These are phyloP conservation scores for Nothocercus nigrocapillus DNA, from an alignment of 2,113 vertebrate genomes.

Conservation along the genomic window DNA sequence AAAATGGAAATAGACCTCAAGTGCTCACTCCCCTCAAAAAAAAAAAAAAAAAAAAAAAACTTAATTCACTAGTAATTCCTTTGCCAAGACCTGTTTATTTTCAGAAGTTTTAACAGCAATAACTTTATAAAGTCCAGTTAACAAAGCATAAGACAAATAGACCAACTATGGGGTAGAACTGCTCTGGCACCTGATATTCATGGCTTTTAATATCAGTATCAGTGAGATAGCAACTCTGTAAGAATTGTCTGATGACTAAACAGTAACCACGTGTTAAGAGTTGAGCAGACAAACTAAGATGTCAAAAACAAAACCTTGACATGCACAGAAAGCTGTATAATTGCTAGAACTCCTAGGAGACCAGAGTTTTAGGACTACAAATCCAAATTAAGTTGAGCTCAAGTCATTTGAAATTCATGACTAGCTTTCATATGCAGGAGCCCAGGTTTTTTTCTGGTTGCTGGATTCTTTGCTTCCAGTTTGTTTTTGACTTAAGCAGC, in stretches of 20 bases:
- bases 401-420: background rate
- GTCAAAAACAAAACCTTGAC: background rate
- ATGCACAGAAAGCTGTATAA: background rate
- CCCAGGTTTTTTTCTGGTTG: background rate
- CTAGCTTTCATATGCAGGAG: background rate
- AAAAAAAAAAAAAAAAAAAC: background rate
- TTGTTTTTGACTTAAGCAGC: background rate
- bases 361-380: background rate
- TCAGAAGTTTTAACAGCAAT: background rate
- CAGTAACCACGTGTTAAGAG: background rate
- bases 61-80: conserved; percentile 54
- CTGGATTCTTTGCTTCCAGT: background rate
- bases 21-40: background rate
- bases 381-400: background rate
- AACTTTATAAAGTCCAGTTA: background rate
- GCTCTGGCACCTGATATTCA: background rate
- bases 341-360: background rate
- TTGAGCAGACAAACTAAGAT: background rate
- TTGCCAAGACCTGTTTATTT: conserved; percentile 49
- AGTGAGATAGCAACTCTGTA: background rate
- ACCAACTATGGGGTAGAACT: background rate
- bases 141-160: background rate
- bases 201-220: background rate
- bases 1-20: conserved; percentile 37
- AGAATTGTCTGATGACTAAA: background rate